Conservation (phyloP, 30 jellyfish, hydroid and myxozoan species). For the Aurelia aurita region DNA sequence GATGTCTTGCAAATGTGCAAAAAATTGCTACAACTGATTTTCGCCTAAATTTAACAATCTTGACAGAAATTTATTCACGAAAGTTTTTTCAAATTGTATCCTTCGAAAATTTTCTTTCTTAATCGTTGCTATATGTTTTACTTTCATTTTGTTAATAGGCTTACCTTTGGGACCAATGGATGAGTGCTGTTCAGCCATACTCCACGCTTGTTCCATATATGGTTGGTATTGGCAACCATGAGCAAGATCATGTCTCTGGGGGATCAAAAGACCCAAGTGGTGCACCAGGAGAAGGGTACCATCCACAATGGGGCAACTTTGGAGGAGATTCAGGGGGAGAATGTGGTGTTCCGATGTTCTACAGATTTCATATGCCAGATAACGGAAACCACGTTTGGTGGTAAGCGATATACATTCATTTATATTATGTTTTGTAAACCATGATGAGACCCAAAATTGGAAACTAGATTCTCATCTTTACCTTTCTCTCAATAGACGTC, state of each 20-base stretch:
- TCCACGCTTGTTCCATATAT: constrained; percentile 87
- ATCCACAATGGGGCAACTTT: constrained; percentile 87
- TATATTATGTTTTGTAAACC: no score
- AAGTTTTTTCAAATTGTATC: no score
- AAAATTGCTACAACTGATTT: no score
- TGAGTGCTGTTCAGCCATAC: constrained; percentile 75
- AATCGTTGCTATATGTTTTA: neutral
- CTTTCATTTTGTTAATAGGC: constrained; percentile 54
- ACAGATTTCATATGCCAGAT: constrained; percentile 95
- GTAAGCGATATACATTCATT: no score
- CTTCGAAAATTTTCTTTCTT: no score
- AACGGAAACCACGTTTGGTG: constrained; percentile 90
- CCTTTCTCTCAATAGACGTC: no score
- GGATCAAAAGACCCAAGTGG: constrained; percentile 94
- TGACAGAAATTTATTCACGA: no score
- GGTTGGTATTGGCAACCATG: constrained; percentile 96
- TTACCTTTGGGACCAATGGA: constrained; percentile 92
- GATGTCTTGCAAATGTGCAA: no score
- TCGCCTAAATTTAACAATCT: no score
- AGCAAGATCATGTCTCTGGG: constrained; percentile 85
- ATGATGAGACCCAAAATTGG: no score
- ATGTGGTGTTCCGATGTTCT: constrained; percentile 94
- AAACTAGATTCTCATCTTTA: no score
- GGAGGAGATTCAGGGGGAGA: constrained; percentile 95
- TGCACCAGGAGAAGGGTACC: constrained; percentile 88